Conservation (phyloP, 2,113 vertebrate species). For the Hyla sarda region DNA sequence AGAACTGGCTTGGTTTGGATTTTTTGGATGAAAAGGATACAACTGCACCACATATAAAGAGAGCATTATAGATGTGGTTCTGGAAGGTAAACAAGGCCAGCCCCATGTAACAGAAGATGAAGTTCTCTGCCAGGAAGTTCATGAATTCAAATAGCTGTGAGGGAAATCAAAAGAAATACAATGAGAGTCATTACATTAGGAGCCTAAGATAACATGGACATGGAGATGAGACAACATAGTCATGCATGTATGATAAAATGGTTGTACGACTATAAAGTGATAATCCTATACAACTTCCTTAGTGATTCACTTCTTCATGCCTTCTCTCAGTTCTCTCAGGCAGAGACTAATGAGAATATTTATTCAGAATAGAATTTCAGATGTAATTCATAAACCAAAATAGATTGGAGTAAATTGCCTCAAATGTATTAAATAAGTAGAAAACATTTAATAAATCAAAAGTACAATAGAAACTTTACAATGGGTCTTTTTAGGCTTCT, state of each 20-base stretch:
- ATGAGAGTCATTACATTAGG: conserved; percentile 21
- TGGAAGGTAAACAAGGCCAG: conserved; percentile 81
- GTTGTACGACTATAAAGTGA: background rate
- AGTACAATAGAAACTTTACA: too few relatives aligned
- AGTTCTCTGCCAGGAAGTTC: conserved; percentile 88
- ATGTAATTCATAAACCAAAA: too few relatives aligned
- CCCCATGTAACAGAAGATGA: conserved; percentile 89
- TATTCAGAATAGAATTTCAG: too few relatives aligned
- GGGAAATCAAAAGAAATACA: conserved; percentile 59
- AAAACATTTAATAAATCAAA: too few relatives aligned
- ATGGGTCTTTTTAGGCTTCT: too few relatives aligned
- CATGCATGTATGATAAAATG: background rate
- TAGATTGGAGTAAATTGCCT: too few relatives aligned
- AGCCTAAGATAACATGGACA: background rate
- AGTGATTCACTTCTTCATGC: too few relatives aligned
- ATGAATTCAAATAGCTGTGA: conserved; percentile 87
- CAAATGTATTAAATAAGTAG: too few relatives aligned
- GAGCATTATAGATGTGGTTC: conserved; percentile 80
- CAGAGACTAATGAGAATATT: too few relatives aligned
- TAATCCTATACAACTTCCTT: too few relatives aligned
- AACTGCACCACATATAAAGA: conserved; percentile 83
- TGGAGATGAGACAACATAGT: background rate
- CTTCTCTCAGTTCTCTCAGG: too few relatives aligned
- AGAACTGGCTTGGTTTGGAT: background rate
- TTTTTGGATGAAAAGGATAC: conserved; percentile 79